phyloP scores from a whole-genome alignment of 2,797 vertebrate species.

The Meda fulgida region DNA sequence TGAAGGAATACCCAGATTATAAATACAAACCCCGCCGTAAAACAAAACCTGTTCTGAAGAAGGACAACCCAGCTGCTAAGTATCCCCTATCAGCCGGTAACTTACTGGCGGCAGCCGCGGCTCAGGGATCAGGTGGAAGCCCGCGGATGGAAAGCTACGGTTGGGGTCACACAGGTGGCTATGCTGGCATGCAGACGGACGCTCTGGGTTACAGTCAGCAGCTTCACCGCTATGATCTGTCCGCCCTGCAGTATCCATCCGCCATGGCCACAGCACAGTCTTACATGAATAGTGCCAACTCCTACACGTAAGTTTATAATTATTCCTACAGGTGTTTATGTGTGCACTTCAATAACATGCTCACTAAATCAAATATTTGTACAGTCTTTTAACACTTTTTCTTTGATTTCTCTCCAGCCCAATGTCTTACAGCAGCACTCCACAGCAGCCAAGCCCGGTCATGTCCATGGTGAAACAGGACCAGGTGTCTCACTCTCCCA shows the following conservation, averaged over 20 bases:
- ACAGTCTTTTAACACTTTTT: not conserved
- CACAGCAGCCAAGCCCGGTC: constrained; percentile 56
- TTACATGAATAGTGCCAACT: constrained; percentile 61
- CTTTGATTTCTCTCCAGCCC: constrained; percentile 37
- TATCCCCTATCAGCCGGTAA: constrained; percentile 57
- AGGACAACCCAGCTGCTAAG: constrained; percentile 40
- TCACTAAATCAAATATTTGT: not conserved
- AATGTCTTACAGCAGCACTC: constrained; percentile 54
- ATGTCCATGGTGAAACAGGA: constrained; percentile 65
- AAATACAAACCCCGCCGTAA: constrained; percentile 80
- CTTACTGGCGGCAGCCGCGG: constrained; percentile 55
- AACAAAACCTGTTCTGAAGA: constrained; percentile 61
- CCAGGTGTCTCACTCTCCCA: constrained; percentile 53
- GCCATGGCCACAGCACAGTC: constrained; percentile 61
- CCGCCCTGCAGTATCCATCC: constrained; percentile 60
- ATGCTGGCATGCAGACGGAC: constrained; percentile 59
- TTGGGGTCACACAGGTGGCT: constrained; percentile 64
- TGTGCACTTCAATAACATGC: not conserved
- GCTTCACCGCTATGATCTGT: constrained; percentile 63
- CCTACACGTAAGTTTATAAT: constrained; percentile 62
- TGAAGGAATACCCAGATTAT: constrained; percentile 78
- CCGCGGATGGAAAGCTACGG: constrained; percentile 64
- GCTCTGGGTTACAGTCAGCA: constrained; percentile 62
- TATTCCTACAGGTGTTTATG: not conserved
- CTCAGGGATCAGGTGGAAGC: constrained; percentile 51